Percentiles rank a stretch among this genome's conserved stretches.
These are phyloP conservation scores for Cirrhinus molitorella DNA, from an alignment of 2,797 vertebrate species.

Conservation along the genomic window DNA sequence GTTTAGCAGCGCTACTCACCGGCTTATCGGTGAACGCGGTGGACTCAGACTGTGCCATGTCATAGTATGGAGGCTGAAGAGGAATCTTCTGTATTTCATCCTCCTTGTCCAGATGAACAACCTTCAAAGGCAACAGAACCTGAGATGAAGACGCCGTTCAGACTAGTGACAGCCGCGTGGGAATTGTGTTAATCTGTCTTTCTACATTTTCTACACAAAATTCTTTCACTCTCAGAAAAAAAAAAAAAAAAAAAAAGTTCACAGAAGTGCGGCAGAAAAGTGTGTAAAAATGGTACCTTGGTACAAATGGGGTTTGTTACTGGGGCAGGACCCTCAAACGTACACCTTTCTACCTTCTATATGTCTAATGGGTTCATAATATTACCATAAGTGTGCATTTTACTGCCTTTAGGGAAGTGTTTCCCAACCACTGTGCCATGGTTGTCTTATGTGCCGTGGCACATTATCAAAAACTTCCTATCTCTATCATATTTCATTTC, in stretches of 20 bases:
- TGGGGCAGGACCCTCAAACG: neutral
- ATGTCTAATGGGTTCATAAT: neutral
- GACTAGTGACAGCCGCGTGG: neutral
- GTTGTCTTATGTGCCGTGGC: too few species aligned
- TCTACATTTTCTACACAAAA: too few species aligned
- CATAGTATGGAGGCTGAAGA: conserved; percentile 88
- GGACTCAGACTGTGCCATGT: conserved; percentile 86
- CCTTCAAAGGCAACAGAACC: conserved; percentile 73
- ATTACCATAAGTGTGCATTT: neutral
- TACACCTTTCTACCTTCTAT: neutral
- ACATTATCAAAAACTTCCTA: too few species aligned
- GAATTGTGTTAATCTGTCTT: neutral
- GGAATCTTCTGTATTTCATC: conserved; percentile 88
- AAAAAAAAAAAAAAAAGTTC: too few species aligned
- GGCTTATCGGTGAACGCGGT: conserved; percentile 82
- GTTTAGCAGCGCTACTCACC: conserved; percentile 80
- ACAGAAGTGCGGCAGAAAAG: too few species aligned
- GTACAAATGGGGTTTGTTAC: neutral
- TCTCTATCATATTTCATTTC: too few species aligned
- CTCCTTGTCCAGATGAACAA: conserved; percentile 88
- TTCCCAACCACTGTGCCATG: too few species aligned
- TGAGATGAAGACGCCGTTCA: conserved; percentile 17
- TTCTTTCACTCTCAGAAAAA: too few species aligned
- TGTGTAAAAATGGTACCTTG: neutral
- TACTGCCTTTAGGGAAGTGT: neutral